These are phyloP conservation scores for Petaurus breviceps DNA, from an alignment of 2,113 vertebrate species.

Conservation along the genomic window DNA sequence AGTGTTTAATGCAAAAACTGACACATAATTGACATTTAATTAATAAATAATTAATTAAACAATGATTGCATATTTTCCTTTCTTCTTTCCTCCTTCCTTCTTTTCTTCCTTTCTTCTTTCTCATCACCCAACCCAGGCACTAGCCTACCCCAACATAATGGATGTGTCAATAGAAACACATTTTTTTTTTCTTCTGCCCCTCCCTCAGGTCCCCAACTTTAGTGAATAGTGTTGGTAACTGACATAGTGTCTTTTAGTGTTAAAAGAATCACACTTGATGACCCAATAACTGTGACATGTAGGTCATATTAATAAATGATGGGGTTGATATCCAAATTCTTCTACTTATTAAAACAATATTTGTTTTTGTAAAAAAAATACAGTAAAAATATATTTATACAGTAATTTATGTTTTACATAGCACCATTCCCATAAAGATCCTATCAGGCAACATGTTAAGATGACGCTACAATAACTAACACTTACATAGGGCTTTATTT, in stretches of 20 bases:
- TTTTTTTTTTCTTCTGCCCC: background rate
- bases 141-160: background rate
- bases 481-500: background rate
- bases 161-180: background rate
- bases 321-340: background rate
- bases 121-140: background rate
- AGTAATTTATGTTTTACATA: background rate
- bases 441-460: background rate
- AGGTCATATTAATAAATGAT: background rate
- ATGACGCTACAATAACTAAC: background rate
- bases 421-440: background rate
- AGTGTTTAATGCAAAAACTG: background rate
- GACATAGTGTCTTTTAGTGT: background rate
- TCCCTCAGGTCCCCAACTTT: background rate
- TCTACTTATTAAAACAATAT: background rate
- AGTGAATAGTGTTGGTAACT: background rate
- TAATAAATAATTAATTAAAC: background rate
- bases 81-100: background rate
- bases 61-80: background rate
- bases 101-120: background rate
- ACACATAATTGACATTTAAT: background rate
- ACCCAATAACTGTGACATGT: background rate
- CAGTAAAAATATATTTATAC: background rate
- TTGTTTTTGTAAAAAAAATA: background rate
- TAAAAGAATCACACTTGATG: background rate